phyloP scores from a whole-genome alignment of 2,888 invertebrate species.

The Pammene fasciana region DNA sequence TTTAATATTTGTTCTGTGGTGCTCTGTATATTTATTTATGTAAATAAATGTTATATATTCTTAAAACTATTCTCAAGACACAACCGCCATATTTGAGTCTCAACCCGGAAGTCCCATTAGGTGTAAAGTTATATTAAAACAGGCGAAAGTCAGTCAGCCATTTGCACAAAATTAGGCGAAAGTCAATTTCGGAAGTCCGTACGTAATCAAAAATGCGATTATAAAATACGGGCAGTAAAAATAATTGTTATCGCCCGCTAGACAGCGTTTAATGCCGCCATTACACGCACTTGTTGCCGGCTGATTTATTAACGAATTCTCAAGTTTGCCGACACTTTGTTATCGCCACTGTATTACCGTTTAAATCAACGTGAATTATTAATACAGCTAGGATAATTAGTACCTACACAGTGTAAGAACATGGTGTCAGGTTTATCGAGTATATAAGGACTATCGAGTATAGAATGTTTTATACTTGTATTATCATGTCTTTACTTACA shows the following conservation, averaged over 20 bases:
- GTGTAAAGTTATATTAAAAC: no score
- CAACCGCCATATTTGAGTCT: no score
- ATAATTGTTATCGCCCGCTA: conserved; percentile 36
- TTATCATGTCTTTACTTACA: no score
- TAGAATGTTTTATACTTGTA: no score
- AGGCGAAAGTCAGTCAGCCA: no score
- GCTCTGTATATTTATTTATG: no score
- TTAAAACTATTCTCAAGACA: no score
- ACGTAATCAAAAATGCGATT: conserved; percentile 19
- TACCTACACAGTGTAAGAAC: neutral
- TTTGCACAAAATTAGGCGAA: no score
- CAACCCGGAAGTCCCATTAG: no score
- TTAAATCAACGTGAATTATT: conserved; percentile 29
- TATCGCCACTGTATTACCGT: conserved; percentile 43
- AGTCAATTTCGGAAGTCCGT: neutral
- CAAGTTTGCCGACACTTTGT: conserved; percentile 44
- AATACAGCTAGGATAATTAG: neutral
- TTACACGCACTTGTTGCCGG: conserved; percentile 61
- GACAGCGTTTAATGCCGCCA: conserved; percentile 51
- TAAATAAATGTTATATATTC: no score
- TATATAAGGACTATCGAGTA: no score
- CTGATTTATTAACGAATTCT: conserved; percentile 56
- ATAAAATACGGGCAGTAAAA: conserved; percentile 31
- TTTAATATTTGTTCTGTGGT: no score
- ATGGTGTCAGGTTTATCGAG: neutral